Conservation (phyloP, 2,888 invertebrate species). For the Meteorus colon region DNA sequence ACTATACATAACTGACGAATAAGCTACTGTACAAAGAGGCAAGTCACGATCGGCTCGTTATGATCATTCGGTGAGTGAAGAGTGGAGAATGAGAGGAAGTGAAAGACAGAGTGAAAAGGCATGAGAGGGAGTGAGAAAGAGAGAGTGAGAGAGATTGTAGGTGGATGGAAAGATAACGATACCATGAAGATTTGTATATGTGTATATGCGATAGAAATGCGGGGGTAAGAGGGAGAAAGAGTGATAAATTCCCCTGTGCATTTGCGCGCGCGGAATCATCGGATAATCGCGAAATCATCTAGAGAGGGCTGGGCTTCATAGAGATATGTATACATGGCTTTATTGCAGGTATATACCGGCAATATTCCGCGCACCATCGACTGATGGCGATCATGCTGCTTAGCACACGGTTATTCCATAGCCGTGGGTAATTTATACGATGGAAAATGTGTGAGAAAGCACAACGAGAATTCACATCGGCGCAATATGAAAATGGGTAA, state of each 20-base stretch:
- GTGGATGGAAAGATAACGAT: slow-evolving; percentile 13
- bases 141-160: slow-evolving; percentile 14
- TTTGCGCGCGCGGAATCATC: slow-evolving; percentile 33
- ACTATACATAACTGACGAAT: slow-evolving; percentile 57
- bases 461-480: slow-evolving; percentile 13
- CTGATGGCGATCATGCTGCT: slow-evolving; percentile 60
- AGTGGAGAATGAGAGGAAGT: slow-evolving; percentile 12
- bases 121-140: slow-evolving; percentile 39
- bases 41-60: slow-evolving; percentile 72
- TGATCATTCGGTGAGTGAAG: slow-evolving; percentile 36
- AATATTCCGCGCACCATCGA: slow-evolving; percentile 34
- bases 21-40: slow-evolving; percentile 66
- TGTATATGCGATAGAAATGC: neutral
- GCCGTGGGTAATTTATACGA: slow-evolving; percentile 38
- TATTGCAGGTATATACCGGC: neutral
- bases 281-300: slow-evolving; percentile 22
- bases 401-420: slow-evolving; percentile 52
- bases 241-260: slow-evolving; percentile 18
- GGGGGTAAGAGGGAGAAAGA: neutral
- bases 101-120: slow-evolving; percentile 57
- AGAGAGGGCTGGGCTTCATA: slow-evolving; percentile 31
- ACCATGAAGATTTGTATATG: neutral
- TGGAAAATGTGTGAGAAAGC: slow-evolving; percentile 33
- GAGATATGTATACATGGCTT: slow-evolving; percentile 33
- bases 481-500: neutral